A percentile compares a stretch with the other conserved stretches of the same genome.
Evolutionary conservation across 2,797 vertebrate species (phyloP).

Genomic region (Lates japonicus): DNA sequence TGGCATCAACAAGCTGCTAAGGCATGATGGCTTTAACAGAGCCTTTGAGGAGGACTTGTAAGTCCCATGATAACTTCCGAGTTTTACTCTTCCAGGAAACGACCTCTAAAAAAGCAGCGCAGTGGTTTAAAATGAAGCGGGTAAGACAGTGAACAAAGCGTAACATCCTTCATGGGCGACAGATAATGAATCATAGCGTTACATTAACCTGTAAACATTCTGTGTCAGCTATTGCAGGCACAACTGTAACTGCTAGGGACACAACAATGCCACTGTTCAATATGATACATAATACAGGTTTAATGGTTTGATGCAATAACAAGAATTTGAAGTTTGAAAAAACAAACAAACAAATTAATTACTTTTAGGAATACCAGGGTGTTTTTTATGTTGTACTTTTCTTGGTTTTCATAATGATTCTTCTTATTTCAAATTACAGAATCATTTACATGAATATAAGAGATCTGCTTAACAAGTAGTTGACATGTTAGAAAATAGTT

Average conservation of each 20-base stretch:
- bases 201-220: not conserved
- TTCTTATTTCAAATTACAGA: not conserved
- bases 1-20: slow-evolving; percentile 38
- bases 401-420: not conserved
- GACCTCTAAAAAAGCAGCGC: not conserved
- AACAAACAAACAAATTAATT: not conserved
- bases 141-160: not conserved
- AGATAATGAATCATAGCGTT: not conserved
- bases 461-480: not conserved
- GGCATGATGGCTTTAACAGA: slow-evolving; percentile 72
- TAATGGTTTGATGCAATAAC: not conserved
- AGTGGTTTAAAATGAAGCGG: slow-evolving; percentile 6
- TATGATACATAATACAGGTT: not conserved
- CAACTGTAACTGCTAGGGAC: not conserved
- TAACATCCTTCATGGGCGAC: not conserved
- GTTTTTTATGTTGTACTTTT: not conserved
- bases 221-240: not conserved
- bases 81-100: slow-evolving; percentile 34
- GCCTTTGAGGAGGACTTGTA: slow-evolving; percentile 25
- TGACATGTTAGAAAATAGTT: too few relatives aligned
- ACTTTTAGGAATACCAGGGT: not conserved
- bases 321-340: not conserved
- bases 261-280: not conserved
- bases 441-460: not conserved
- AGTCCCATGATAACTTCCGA: slow-evolving; percentile 27